Evolutionary conservation across 1,140 invertebrate species (phyloP), one percentile per base, ranked within the genome.

Genomic region (Scaptomyza hsui): DNA sequence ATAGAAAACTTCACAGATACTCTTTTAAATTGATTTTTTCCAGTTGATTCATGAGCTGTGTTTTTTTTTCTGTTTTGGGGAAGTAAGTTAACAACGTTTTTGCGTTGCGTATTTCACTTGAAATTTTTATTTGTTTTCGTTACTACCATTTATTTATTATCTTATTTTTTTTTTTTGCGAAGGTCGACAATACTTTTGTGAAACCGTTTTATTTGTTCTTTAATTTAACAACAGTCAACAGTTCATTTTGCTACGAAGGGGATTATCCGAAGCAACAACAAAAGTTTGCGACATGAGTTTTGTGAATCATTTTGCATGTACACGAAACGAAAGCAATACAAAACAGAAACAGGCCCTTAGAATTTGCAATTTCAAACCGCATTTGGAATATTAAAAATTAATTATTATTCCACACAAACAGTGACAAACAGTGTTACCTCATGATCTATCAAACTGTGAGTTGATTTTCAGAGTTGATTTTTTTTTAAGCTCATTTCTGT

Each of bases 191-290:
- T 63, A 62, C 51, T 32, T 78, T 72, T 75, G 62, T 63, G 53
- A 82, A 55, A 55, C 32, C 45, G 53, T 49, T 67, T 29, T 77
- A 60, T 85, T 85, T 86, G 69, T 86, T 86, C 81, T 85, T 74
- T 64, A 74, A 77, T 59, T 59, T 26, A 63, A 21, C 42, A 65
- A 51, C 52, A 77, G 64, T 61, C 69, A 86, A 86, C 72, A 80
- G 32, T 73, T 62, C 61, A 82, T 72, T 79, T 62, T n/a, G 39
- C 37, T 41, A 24, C 10, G 13, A 53, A 24, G 13, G 57, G 48
- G 24, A 48, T 70, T 63, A 64, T 42, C 24, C 63, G 48, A 62
- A 41, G 18, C 9, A 32, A 21, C 15, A 19, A 26, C 32, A 39
- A 55, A 55, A 53, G 26, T 35, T n/a, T n/a, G n/a, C 51, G 32